Base-by-base conservation (phyloP, 2,888 invertebrate genomes). In the Scaptomyza tumidula region DNA sequence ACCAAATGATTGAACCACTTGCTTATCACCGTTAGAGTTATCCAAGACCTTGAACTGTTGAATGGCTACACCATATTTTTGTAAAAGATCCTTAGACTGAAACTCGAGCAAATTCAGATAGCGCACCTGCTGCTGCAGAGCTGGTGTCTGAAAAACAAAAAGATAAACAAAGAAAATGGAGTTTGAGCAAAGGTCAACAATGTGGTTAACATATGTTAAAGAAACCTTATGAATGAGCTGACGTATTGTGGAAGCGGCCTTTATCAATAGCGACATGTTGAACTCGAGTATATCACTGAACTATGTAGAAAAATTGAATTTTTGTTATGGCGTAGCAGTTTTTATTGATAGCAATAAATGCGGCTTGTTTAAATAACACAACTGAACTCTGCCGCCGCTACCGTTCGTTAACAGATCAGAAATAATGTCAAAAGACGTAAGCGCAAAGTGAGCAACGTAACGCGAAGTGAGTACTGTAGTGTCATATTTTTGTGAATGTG, bases 81-180 rank as follows among this genome's bases (percentile, higher is more conserved):
- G 94, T 72, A 99, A 93, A 37, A 99, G 93, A 90, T 97, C 95
- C 93, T 99, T 99, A 91, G 99, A 99, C 92, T 99, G 99, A 91
- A 97, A 99, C 92, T 99, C 99, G 90, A 99, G 95, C 39, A 99
- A 93, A 93, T 99, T 99, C 58, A 99, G 93, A 89, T 95, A 93
- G 78, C 99, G 94, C 37, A 91, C 81, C 60, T 89, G 90, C 57
- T 86, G 86, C 53, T 84, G 60, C 48, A 64, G 57, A 6, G 19
- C 41, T 11, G 49, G 37, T 6, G 53, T 49, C 75, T 67, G 16
- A 19, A 41, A n/a, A 37, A 14, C 24, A 48, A 41, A 50, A 43
- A 58, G 54, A 71, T 78, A 72, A 78, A 76, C 74, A 74, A 78
- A 70, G 61, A 55, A 50, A 37, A 24, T 48, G 13, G 48, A 68